Conservation (phyloP, 2,888 invertebrate species). For the Phyto melanocephala region DNA sequence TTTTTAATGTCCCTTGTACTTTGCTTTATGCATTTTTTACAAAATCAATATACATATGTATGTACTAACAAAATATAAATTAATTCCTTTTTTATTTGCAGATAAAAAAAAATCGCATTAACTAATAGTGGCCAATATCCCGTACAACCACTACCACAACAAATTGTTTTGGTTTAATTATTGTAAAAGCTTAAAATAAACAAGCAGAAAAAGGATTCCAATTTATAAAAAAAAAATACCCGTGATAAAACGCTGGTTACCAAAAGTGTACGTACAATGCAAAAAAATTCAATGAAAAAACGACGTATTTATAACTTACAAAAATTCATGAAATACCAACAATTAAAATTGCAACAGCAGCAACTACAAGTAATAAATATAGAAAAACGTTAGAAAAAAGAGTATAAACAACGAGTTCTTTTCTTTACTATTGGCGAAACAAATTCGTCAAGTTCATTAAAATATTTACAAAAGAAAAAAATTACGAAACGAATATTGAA, state of each 20-base stretch:
- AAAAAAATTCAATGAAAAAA: slow-evolving; percentile 67
- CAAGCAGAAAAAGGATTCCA: neutral
- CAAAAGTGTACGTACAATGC: slow-evolving; percentile 57
- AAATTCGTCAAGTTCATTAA: neutral
- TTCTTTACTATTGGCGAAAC: no score
- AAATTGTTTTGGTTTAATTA: neutral
- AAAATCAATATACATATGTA: no score
- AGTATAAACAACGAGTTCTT: no score
- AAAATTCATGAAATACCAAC: slow-evolving; percentile 56
- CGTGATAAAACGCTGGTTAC: slow-evolving; percentile 7
- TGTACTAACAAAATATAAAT: no score
- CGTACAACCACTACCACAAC: neutral
- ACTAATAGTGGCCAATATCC: neutral
- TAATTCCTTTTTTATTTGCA: no score
- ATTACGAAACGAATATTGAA: neutral
- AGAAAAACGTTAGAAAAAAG: slow-evolving; percentile 43
- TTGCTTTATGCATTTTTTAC: no score
- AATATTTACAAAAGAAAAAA: neutral
- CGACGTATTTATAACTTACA: slow-evolving; percentile 58
- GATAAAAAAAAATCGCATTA: no score
- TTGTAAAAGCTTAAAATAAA: neutral
- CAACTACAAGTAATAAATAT: slow-evolving; percentile 29
- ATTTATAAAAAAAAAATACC: neutral
- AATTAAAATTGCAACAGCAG: slow-evolving; percentile 50
- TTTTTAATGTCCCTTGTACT: no score